These are phyloP conservation scores for Atopsyche davidsoni DNA, from an alignment of 1,140 invertebrate genomes.

Conservation along the genomic window DNA sequence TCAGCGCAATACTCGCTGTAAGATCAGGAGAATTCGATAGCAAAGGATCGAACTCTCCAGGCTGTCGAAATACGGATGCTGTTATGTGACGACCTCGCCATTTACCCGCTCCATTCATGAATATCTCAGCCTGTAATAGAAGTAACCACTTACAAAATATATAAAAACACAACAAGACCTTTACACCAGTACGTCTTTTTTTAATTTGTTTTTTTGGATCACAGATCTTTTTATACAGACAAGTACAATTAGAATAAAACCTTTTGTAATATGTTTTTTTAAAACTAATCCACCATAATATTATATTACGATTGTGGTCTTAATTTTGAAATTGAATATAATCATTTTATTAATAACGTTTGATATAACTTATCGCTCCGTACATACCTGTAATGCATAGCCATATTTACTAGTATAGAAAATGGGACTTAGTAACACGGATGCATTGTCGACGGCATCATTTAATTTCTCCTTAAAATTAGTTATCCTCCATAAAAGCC, in stretches of 20 bases:
- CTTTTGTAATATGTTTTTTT: too few relatives aligned
- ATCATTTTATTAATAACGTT: too few relatives aligned
- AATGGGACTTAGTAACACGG: constrained; percentile 54
- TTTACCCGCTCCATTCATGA: constrained; percentile 63
- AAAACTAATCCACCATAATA: too few relatives aligned
- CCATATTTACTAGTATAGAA: constrained; percentile 63
- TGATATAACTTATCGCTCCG: too few relatives aligned
- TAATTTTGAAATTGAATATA: too few relatives aligned
- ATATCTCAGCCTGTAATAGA: constrained; percentile 52
- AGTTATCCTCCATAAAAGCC: constrained; percentile 63
- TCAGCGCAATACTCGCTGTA: constrained; percentile 54
- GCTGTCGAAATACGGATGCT: constrained; percentile 56
- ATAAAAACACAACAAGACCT: too few relatives aligned
- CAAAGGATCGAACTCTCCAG: constrained; percentile 62
- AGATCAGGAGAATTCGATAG: constrained; percentile 64
- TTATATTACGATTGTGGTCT: too few relatives aligned
- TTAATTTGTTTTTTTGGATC: too few relatives aligned
- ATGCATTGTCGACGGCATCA: constrained; percentile 57
- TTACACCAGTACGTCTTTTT: too few relatives aligned
- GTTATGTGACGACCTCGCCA: constrained; percentile 67
- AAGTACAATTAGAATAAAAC: too few relatives aligned
- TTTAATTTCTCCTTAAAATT: constrained; percentile 58
- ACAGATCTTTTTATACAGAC: too few relatives aligned
- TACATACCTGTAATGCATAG: constrained; percentile 60
- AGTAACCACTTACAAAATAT: too few relatives aligned